Base-by-base conservation (phyloP, 2,797 vertebrate species). In the Ctenochaetus hawaiiensis region DNA sequence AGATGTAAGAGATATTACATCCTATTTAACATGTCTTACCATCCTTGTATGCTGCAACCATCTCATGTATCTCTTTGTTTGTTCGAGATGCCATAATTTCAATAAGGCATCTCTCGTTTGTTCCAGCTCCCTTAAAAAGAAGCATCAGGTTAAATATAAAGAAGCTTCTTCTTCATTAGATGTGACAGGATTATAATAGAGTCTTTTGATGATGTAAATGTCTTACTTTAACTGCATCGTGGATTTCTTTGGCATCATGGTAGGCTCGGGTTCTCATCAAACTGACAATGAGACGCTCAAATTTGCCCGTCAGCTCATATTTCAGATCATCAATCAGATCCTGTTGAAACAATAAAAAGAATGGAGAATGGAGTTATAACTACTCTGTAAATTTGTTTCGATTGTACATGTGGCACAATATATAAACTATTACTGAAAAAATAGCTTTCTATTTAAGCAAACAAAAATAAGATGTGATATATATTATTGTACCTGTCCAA, bases 241-340 rank as follows among this genome's bases (percentile, higher is more conserved):
- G 96, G 83, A 99, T 95, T 91, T 99, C 98, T 88, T 99, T 99
- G 93, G 98, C 98, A 16, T 99, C 98, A 0, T 96, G 95, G 22
- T 98, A 97, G 37, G 97, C 94, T 0, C 95, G 95, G 4, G 96
- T 94, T 71, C 96, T 95, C 98, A 99, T 99, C 83, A 99, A 92
- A 75, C 97, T 97, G 72, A 99, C 97, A 0, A 99, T 97, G 86
- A 99, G 95, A 8, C 97, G 95, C 82, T 99, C 98, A 78, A 99
- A 99, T 89, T 99, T 99, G 17, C 98, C 98, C 0, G 97, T 99
- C 89, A 99, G 94, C 91, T 99, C 98, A 0, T 98, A 99, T 85
- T 99, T 99, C 73, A 99, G 92, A 89, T 99, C 97, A 13, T 95
- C 96, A 10, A 98, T 98, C 87, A 99, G 95, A 90, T 99, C 98